These are phyloP conservation scores for Hippocampus mohnikei DNA, from an alignment of 2,113 vertebrate species.

Conservation along the genomic window DNA sequence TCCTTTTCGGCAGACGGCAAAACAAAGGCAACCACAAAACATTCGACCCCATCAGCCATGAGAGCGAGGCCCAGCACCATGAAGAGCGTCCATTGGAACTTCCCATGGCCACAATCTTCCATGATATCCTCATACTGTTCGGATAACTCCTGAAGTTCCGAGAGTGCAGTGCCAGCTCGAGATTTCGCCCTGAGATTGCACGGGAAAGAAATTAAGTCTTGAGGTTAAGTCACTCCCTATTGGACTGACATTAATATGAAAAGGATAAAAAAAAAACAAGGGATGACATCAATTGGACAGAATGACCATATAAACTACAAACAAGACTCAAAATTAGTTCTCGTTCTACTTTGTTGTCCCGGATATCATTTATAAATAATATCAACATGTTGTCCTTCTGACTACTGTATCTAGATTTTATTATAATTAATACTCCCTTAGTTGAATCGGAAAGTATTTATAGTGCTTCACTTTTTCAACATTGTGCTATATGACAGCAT, in stretches of 20 bases:
- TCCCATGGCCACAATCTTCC: constrained; percentile 92
- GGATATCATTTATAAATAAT: neutral
- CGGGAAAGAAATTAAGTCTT: neutral
- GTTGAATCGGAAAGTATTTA: too few species aligned
- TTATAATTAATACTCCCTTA: neutral
- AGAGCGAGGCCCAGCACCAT: constrained; percentile 88
- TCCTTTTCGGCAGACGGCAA: constrained; percentile 95
- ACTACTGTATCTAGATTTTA: neutral
- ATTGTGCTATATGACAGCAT: too few species aligned
- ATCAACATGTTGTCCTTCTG: neutral
- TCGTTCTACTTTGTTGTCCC: neutral
- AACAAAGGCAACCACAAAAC: constrained; percentile 92
- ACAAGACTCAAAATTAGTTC: neutral
- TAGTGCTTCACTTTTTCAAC: neutral
- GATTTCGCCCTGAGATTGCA: constrained; percentile 69
- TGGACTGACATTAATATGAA: neutral
- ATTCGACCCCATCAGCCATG: constrained; percentile 95
- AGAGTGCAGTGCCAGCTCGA: constrained; percentile 70
- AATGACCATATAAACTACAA: neutral
- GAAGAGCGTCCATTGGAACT: constrained; percentile 95
- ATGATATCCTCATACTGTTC: constrained; percentile 96
- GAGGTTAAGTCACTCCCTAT: neutral
- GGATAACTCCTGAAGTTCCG: constrained; percentile 84
- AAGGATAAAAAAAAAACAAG: too few species aligned
- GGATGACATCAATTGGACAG: neutral